Evolutionary conservation across 2,888 invertebrate genomes (phyloP).

Genomic region (Caenorhabditis doughertyi): DNA sequence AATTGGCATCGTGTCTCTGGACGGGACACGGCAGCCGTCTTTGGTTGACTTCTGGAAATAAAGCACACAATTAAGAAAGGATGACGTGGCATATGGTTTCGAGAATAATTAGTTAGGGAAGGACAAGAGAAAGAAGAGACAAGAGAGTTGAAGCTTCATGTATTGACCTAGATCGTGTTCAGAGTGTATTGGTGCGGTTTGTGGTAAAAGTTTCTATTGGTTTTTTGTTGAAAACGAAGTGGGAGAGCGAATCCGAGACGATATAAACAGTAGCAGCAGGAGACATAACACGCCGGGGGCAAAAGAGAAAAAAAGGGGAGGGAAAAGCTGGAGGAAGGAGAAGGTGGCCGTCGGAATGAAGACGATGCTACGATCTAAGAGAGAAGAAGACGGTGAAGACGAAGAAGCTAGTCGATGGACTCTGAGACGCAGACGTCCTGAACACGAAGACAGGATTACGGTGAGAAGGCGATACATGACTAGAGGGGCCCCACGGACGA

Average conservation of each 20-base stretch:
- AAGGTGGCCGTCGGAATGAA: slow-evolving; percentile 54
- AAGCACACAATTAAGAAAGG: background rate
- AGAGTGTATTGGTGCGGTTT: slow-evolving; percentile 18
- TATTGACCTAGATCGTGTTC: slow-evolving; percentile 54
- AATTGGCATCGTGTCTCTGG: slow-evolving; percentile 60
- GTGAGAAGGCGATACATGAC: slow-evolving; percentile 60
- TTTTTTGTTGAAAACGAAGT: slow-evolving; percentile 30
- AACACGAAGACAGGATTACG: slow-evolving; percentile 63
- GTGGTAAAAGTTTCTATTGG: slow-evolving; percentile 62
- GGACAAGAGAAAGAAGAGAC: background rate
- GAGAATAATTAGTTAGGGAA: background rate
- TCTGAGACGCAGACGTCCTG: slow-evolving; percentile 46
- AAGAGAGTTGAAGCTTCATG: slow-evolving; percentile 14
- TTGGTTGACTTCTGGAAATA: slow-evolving; percentile 44
- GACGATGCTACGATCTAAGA: slow-evolving; percentile 48
- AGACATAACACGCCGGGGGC: slow-evolving; percentile 37
- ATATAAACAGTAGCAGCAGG: slow-evolving; percentile 48
- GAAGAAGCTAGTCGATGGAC: slow-evolving; percentile 44
- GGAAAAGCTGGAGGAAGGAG: slow-evolving; percentile 34
- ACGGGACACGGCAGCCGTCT: slow-evolving; percentile 46
- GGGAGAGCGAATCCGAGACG: slow-evolving; percentile 32
- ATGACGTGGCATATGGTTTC: background rate
- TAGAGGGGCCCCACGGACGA: slow-evolving; percentile 33
- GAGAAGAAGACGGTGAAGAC: slow-evolving; percentile 41
- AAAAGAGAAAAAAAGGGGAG: slow-evolving; percentile 39